Evolutionary conservation across 1,140 invertebrate genomes (phyloP).

Genomic region (Araneus ventricosus): DNA sequence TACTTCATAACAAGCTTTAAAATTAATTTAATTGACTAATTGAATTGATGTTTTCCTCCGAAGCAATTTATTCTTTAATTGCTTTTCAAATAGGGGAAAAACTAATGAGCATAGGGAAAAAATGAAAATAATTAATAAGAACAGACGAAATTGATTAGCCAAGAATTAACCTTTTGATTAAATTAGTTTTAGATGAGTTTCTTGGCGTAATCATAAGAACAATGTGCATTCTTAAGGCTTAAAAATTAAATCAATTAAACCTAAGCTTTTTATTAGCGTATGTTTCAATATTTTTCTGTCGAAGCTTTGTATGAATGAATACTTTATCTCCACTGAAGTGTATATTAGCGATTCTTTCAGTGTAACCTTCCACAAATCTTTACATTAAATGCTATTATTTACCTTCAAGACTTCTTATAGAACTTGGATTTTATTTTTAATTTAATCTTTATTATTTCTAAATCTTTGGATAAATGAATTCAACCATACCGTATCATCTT

Average conservation of each 20-base stretch:
- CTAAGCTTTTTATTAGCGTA: no score
- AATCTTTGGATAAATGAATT: no score
- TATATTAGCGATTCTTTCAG: no score
- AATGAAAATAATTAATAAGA: conserved; percentile 26
- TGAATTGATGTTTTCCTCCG: conserved; percentile 9
- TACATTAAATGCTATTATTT: no score
- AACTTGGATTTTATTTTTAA: no score
- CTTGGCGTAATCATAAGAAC: neutral
- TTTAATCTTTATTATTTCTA: no score
- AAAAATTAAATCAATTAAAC: neutral
- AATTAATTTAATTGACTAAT: conserved; percentile 41
- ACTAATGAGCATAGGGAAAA: neutral
- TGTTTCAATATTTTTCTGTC: no score
- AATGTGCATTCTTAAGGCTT: neutral
- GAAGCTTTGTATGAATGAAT: no score
- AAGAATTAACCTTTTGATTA: conserved; percentile 21
- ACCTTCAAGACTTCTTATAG: no score
- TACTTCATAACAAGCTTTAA: conserved; percentile 19
- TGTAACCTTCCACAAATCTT: no score
- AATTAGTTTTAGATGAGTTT: conserved; percentile 31
- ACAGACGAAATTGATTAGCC: conserved; percentile 20
- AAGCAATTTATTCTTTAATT: conserved; percentile 30
- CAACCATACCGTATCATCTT: no score
- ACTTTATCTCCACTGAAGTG: no score
- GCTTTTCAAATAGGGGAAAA: conserved; percentile 3